Base-by-base conservation (phyloP, 2,113 vertebrate genomes). In the Ceyx cyanopectus region DNA sequence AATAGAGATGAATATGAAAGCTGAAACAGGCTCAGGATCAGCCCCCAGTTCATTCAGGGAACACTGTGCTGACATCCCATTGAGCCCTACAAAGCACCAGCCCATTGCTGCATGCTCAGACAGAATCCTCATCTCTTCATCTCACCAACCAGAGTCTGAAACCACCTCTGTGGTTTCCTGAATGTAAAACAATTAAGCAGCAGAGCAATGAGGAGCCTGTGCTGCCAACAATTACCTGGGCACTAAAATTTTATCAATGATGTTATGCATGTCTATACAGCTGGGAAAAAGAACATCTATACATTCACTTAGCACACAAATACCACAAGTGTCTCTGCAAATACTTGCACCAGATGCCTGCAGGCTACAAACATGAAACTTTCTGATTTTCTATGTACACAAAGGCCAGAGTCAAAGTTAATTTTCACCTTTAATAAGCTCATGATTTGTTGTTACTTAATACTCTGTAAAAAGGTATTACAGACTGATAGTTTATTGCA, bases 391-490 rank as follows among this genome's bases (percentile, higher is more conserved):
- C 83, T 57, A 3, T 5, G 34, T 56, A 95, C 34, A 82, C 57
- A 89, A 87, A 57, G 45, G 63, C 37, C 58, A 90, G 73, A 94
- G 74, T 58, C 91, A 93, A 89, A 86, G 62, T 86, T 84, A 81
- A 92, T 96, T 94, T 92, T 94, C 78, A 92, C 46, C 83, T 96
- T 97, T 97, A 97, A 96, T 97, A 92, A 94, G 93, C 88, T 87
- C 86, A 93, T 92, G 93, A 58, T 79, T 92, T 61, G 88, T 80
- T 58, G 66, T 93, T 97, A 95, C 91, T 97, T 94, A 94, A 88
- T 82, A 83, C 95, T 96, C 95, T 94, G 96, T 90, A 96, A 94
- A 98, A 97, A 93, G 83, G 58, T 80, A 95, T 93, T 93, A 97
- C 81, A 95, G 84, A 92, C 72, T 57, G 87, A 91, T 17, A 95